Evolutionary conservation across 2,113 vertebrate species (phyloP), one percentile per base, ranked within the genome.

Genomic region (Anhinga anhinga): DNA sequence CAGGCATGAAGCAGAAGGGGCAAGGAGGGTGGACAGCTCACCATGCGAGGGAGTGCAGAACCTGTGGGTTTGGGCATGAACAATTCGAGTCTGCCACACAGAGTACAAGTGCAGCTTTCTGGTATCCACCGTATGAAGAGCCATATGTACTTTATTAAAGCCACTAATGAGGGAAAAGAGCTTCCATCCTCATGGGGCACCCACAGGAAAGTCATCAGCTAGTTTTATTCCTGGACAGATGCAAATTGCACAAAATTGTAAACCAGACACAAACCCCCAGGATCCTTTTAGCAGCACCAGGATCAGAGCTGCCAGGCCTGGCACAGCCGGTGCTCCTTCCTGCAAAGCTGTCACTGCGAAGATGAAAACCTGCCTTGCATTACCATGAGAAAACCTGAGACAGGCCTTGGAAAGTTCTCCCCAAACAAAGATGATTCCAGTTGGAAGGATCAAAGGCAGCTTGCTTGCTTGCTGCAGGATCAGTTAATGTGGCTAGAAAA

Each of bases 71-170:
- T 62, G 49, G 82, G 44, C 44, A 74, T 5, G 27, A 76, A 56
- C 1, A 2, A 87, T 12, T 47, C 0, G 1, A 58, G 21, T 52
- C 27, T 63, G 59, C 25, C 50, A 14, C 2, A 3, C 1, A 13
- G 45, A 66, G 50, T 66, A 34, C 44, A 83, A 81, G 56, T 2
- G 30, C 16, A 0, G 5, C 50, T 72, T 69, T 71, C 72, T 44
- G 29, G 34, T 62, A 79, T 34, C n/a, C 0, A 3, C 52, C 25
- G 13, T 38, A 72, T 9, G 42, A 86, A 50, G 36, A 50, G 69
- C 50, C 15, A 42, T 4, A 66, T 11, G 34, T 70, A 77, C 72
- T 80, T 83, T 56, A 91, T 36, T 91, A 89, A 84, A 95, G 80
- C 29, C 49, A 50, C 25, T 76, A 85, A 95, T 6, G 47, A 80